These are phyloP conservation scores for Nasonovia ribisnigri DNA, from an alignment of 2,888 invertebrate genomes.

Conservation along the genomic window DNA sequence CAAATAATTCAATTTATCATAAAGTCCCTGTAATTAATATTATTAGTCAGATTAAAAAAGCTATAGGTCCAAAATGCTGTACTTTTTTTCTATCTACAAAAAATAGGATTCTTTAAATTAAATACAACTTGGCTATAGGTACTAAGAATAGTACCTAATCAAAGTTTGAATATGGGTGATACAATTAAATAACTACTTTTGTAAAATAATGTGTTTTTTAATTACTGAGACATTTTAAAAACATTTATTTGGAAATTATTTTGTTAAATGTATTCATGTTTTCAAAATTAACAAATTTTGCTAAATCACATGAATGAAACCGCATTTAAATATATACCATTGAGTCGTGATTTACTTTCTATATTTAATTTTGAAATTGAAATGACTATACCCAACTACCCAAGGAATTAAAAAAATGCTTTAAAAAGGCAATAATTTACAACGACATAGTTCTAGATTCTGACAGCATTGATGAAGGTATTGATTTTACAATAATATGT, in stretches of 20 bases:
- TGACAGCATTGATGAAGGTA: not conserved
- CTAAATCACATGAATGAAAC: not conserved
- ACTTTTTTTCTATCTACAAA: not conserved
- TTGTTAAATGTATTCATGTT: not conserved
- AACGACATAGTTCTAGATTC: not conserved
- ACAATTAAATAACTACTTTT: not conserved
- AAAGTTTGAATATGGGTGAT: not conserved
- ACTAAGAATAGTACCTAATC: not conserved
- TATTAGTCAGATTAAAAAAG: not conserved
- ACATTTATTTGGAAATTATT: not conserved
- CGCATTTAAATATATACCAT: not conserved
- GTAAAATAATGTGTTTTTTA: not conserved
- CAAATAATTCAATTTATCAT: not conserved
- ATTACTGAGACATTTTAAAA: not conserved
- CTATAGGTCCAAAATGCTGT: not conserved
- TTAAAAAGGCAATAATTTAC: not conserved
- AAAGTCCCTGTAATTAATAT: not conserved
- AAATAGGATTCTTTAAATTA: not conserved
- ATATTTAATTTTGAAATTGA: not conserved
- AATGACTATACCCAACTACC: not conserved
- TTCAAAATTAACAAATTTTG: not conserved
- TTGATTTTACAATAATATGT: too few relatives aligned
- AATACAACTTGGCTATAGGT: not conserved
- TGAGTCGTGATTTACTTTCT: not conserved
- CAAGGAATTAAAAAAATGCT: not conserved